A percentile compares a stretch with the other conserved stretches of the same genome.
Evolutionary conservation across 2,888 invertebrate species (phyloP).

Genomic region (Koerneria pararmatus): DNA sequence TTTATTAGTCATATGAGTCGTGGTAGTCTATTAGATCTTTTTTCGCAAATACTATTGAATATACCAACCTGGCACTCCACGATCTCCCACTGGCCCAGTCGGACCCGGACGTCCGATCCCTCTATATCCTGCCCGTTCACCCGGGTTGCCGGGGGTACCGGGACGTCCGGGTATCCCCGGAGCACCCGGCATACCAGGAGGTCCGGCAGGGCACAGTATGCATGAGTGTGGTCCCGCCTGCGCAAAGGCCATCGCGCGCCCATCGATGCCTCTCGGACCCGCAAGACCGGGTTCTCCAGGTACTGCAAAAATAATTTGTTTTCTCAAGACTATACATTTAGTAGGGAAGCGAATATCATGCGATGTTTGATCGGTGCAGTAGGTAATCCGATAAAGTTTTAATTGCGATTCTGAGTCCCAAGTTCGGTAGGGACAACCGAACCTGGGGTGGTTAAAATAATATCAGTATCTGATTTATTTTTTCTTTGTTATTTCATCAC

Average conservation of each 20-base stretch:
- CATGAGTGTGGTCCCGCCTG: conserved; percentile 30
- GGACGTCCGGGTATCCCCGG: conserved; percentile 30
- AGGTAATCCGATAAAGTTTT: no score
- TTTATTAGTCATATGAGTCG: neutral
- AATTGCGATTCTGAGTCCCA: no score
- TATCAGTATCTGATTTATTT: no score
- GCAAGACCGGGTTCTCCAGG: conserved; percentile 29
- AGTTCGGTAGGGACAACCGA: conserved; percentile 5
- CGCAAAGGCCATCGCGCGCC: conserved; percentile 23
- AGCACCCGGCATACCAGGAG: conserved; percentile 30
- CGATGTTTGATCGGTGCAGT: no score
- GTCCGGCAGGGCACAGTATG: conserved; percentile 38
- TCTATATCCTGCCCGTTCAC: conserved; percentile 24
- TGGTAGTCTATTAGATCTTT: neutral
- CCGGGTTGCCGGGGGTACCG: conserved; percentile 35
- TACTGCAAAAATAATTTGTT: conserved; percentile 11
- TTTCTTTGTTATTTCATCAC: no score
- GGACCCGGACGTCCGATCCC: conserved; percentile 15
- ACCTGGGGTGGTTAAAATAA: conserved; percentile 11
- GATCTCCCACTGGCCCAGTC: conserved; percentile 20
- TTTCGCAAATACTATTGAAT: neutral
- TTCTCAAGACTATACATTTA: no score
- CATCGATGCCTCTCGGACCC: conserved; percentile 34
- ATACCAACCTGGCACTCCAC: conserved; percentile 26
- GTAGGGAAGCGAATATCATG: no score